A percentile compares a stretch with the other conserved stretches of the same genome.
These are phyloP conservation scores for Rhinoraja longicauda DNA, from an alignment of 2,797 vertebrate genomes.

Conservation along the genomic window DNA sequence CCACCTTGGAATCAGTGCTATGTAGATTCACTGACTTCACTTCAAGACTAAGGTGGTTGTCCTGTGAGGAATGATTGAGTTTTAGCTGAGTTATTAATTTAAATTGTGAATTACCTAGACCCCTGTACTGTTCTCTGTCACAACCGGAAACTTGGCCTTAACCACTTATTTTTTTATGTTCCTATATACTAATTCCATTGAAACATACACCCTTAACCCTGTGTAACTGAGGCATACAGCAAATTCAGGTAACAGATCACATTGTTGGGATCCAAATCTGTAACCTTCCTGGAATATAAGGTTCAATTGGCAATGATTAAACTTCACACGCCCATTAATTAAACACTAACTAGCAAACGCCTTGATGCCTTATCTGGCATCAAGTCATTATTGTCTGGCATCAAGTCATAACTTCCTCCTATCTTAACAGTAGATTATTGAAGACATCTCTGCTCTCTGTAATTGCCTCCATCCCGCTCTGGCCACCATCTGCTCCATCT, in stretches of 20 bases:
- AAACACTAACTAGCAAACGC: not conserved
- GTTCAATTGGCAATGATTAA: not conserved
- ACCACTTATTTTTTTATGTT: too few species aligned
- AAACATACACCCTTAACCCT: not conserved
- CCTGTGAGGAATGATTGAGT: too few species aligned
- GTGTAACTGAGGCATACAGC: not conserved
- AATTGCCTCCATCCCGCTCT: not conserved
- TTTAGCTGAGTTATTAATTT: too few species aligned
- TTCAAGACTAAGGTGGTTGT: too few species aligned
- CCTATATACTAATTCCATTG: too few species aligned
- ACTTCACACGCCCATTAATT: not conserved
- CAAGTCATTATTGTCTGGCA: not conserved
- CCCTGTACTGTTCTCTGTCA: too few species aligned
- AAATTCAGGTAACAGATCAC: not conserved
- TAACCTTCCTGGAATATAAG: not conserved
- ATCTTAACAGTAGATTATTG: not conserved
- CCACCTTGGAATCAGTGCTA: too few species aligned
- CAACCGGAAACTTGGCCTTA: too few species aligned
- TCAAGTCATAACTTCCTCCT: not conserved
- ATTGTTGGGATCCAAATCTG: not conserved
- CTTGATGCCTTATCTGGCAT: not conserved
- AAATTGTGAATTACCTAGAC: too few species aligned
- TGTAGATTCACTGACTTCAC: too few species aligned
- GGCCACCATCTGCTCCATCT: not conserved
- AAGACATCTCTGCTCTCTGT: not conserved